Conservation (phyloP, 2,797 vertebrate species). For the Phataginus tetradactyla region DNA sequence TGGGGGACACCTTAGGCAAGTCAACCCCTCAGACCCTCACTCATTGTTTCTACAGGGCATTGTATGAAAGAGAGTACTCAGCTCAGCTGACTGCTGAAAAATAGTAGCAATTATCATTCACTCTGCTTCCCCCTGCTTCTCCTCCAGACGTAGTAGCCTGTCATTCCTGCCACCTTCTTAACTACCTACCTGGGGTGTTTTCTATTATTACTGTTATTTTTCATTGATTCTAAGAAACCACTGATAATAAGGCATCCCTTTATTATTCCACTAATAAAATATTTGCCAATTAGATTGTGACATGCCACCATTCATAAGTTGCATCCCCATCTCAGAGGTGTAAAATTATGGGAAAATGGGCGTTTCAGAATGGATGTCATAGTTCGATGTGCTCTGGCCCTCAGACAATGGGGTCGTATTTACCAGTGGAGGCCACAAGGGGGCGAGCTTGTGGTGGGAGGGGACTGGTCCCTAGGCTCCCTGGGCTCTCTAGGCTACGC, state of each 20-base stretch:
- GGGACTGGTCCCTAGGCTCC: background rate
- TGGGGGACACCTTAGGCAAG: background rate
- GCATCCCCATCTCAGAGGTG: background rate
- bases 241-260: background rate
- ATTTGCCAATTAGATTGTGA: background rate
- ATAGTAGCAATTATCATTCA: background rate
- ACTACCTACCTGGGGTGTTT: background rate
- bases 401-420: conserved; percentile 35
- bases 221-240: conserved; percentile 12
- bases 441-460: background rate
- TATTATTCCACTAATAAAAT: background rate
- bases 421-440: background rate
- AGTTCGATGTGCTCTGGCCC: background rate
- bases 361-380: background rate
- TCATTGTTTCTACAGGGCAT: background rate
- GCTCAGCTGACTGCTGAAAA: background rate
- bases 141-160: background rate
- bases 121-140: background rate
- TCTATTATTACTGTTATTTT: background rate
- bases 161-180: background rate
- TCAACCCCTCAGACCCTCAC: background rate
- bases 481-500: background rate
- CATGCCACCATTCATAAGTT: background rate
- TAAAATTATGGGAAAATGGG: background rate
- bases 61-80: background rate